These are phyloP conservation scores for Synergus gifuensis DNA, from an alignment of 2,888 invertebrate genomes.

Conservation along the genomic window DNA sequence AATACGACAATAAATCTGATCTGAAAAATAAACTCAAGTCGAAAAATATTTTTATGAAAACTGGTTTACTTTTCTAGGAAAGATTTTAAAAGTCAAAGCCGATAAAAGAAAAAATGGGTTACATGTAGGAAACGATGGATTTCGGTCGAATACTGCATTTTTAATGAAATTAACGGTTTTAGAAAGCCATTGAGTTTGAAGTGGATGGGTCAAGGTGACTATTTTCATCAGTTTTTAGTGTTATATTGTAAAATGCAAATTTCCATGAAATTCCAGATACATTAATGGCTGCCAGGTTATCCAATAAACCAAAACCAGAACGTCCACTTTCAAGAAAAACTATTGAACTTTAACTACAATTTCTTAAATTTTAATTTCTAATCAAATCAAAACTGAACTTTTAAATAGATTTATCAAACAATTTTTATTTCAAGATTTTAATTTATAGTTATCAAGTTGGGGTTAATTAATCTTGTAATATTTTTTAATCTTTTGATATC, in stretches of 20 bases:
- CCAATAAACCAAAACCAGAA: neutral
- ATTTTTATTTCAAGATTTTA: too few species aligned
- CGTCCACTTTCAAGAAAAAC: neutral
- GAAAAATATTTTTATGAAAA: neutral
- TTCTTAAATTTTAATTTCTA: neutral
- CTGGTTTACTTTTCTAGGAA: neutral
- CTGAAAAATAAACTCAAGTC: neutral
- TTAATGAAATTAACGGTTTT: constrained; percentile 72
- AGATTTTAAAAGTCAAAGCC: neutral
- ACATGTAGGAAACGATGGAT: constrained; percentile 47
- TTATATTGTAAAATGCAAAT: constrained; percentile 1
- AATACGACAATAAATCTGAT: too few species aligned
- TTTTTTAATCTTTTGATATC: too few species aligned
- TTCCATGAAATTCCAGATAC: neutral
- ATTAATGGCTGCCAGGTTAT: neutral
- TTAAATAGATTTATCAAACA: too few species aligned
- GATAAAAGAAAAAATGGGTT: neutral
- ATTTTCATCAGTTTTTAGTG: neutral
- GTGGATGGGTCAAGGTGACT: constrained; percentile 47
- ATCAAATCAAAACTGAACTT: too few species aligned
- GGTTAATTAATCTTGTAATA: too few species aligned
- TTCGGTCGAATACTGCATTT: constrained; percentile 63
- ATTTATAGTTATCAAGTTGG: too few species aligned
- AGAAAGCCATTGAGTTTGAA: constrained; percentile 65
- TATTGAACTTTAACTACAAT: neutral